A percentile compares a stretch with the other conserved stretches of the same genome.
phyloP scores from a whole-genome alignment of 2,113 vertebrate species.

The Pseudorectes ferrugineus region DNA sequence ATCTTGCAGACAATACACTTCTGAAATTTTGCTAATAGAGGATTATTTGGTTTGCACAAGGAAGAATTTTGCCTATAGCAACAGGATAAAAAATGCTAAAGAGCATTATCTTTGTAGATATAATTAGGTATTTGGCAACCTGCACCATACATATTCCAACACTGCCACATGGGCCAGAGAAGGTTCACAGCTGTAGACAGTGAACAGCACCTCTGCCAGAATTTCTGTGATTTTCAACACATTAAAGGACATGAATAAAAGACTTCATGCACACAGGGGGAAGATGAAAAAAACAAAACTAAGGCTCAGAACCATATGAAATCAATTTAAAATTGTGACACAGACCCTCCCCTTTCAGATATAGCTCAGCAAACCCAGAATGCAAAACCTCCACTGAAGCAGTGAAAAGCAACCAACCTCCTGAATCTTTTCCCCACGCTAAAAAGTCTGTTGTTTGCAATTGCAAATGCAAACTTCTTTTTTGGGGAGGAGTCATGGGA shows the following conservation, averaged over 20 bases:
- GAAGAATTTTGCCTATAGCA: conserved; percentile 44
- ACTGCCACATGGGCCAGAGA: background rate
- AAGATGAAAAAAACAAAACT: background rate
- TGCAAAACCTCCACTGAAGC: background rate
- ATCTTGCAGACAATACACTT: conserved; percentile 17
- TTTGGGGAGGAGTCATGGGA: background rate
- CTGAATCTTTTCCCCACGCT: background rate
- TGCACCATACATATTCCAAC: background rate
- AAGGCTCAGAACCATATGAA: background rate
- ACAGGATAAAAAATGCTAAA: conserved; percentile 8
- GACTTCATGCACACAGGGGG: background rate
- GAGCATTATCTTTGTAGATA: conserved; percentile 31
- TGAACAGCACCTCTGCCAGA: background rate
- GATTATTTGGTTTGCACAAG: conserved; percentile 22
- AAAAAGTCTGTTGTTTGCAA: background rate
- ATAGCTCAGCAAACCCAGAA: background rate
- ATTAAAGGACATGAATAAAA: background rate
- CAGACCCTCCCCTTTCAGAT: background rate
- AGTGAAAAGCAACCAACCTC: background rate
- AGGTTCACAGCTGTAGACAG: background rate
- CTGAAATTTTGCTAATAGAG: background rate
- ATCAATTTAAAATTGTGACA: background rate
- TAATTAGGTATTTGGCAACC: background rate
- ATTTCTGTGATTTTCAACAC: background rate
- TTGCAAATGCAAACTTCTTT: background rate